phyloP scores from a whole-genome alignment of 2,888 invertebrate species.

The Eristalinus aeneus region DNA sequence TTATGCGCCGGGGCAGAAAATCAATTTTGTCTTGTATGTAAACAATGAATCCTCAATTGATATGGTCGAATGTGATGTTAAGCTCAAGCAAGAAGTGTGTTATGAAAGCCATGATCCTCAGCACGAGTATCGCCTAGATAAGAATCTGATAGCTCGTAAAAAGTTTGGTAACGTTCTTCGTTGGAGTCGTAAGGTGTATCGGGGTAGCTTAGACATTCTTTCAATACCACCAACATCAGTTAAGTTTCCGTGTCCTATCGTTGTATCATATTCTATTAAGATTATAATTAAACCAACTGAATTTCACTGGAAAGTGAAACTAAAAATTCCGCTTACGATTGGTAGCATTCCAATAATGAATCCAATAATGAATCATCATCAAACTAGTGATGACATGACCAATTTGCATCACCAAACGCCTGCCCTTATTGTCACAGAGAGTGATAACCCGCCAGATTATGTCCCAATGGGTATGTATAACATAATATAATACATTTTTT shows the following conservation, averaged over 20 bases:
- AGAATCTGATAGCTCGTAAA: slow-evolving; percentile 78
- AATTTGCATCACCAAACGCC: slow-evolving; percentile 72
- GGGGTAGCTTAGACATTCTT: slow-evolving; percentile 85
- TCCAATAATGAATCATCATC: slow-evolving; percentile 50
- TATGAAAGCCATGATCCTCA: slow-evolving; percentile 79
- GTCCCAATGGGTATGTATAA: slow-evolving; percentile 78
- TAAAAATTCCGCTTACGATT: slow-evolving; percentile 86
- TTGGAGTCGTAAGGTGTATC: slow-evolving; percentile 84
- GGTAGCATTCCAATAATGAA: slow-evolving; percentile 84
- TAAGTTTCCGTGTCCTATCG: slow-evolving; percentile 87
- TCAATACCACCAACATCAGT: slow-evolving; percentile 89
- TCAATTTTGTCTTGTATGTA: slow-evolving; percentile 86
- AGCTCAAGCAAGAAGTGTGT: slow-evolving; percentile 84
- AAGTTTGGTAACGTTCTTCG: slow-evolving; percentile 84
- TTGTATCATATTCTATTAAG: slow-evolving; percentile 87
- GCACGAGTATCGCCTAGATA: slow-evolving; percentile 79
- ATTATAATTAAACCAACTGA: slow-evolving; percentile 83
- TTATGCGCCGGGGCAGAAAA: slow-evolving; percentile 88
- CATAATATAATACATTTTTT: not conserved
- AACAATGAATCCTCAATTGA: slow-evolving; percentile 89
- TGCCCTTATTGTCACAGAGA: slow-evolving; percentile 75
- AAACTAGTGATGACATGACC: slow-evolving; percentile 51
- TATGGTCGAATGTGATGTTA: slow-evolving; percentile 84
- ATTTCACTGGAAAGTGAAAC: slow-evolving; percentile 85
- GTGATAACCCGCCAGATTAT: slow-evolving; percentile 79